Percentiles rank a stretch among this genome's conserved stretches.
Conservation (phyloP, 2,113 vertebrate species). For the Dicentrarchus labrax region DNA sequence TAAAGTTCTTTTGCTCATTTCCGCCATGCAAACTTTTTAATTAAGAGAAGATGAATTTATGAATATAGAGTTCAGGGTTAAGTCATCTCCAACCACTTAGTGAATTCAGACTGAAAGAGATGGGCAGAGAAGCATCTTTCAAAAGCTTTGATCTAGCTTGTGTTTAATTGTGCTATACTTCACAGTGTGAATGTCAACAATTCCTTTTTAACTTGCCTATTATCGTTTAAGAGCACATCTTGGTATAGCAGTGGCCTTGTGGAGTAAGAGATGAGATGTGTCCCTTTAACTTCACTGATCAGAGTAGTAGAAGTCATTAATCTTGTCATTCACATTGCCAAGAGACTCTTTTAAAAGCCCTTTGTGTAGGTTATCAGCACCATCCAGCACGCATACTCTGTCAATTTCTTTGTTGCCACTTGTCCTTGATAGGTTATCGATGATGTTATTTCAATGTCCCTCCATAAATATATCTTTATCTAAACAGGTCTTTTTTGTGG, state of each 20-base stretch:
- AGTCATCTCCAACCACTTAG: slow-evolving; percentile 62
- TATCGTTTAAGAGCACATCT: slow-evolving; percentile 35
- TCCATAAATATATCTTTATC: slow-evolving; percentile 10
- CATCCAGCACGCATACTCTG: slow-evolving; percentile 28
- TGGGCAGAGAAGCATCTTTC: slow-evolving; percentile 30
- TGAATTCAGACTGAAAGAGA: slow-evolving; percentile 21
- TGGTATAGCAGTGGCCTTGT: slow-evolving; percentile 45
- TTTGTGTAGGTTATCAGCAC: slow-evolving; percentile 54
- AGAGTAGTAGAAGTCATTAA: slow-evolving; percentile 9
- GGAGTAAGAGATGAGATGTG: slow-evolving; percentile 34
- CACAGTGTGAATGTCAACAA: slow-evolving; percentile 43
- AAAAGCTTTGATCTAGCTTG: slow-evolving; percentile 44
- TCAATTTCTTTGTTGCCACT: slow-evolving; percentile 4
- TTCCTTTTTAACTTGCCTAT: slow-evolving; percentile 48
- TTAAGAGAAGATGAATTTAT: slow-evolving; percentile 61
- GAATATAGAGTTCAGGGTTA: slow-evolving; percentile 58
- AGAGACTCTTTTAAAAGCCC: slow-evolving; percentile 48
- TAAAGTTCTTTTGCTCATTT: slow-evolving; percentile 64
- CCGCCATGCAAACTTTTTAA: slow-evolving; percentile 70
- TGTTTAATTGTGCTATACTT: slow-evolving; percentile 23
- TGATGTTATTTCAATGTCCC: slow-evolving; percentile 31
- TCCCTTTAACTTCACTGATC: slow-evolving; percentile 52
- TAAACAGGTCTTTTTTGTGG: slow-evolving; percentile 16
- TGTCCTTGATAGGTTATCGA: slow-evolving; percentile 41
- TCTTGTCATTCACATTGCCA: slow-evolving; percentile 34